These are phyloP conservation scores for Platycercus adscitus DNA, from an alignment of 2,113 vertebrate genomes.

Conservation along the genomic window DNA sequence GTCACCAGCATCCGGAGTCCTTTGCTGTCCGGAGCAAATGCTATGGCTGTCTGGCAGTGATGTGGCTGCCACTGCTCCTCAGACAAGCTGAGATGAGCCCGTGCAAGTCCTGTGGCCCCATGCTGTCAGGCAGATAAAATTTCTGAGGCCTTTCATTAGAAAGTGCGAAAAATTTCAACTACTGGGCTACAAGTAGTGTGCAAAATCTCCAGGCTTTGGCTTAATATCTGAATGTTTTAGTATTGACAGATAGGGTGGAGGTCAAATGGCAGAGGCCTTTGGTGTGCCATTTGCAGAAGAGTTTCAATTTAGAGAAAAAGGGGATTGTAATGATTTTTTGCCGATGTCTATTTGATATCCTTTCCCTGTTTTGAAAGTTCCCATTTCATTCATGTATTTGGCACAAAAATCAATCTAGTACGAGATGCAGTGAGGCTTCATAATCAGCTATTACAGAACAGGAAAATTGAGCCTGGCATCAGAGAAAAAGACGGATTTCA, in stretches of 20 bases:
- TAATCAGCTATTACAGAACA: background rate
- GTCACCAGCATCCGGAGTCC: fast-evolving
- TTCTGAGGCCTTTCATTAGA: background rate
- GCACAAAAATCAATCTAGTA: background rate
- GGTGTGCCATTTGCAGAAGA: background rate
- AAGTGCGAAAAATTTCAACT: background rate
- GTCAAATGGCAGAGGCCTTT: background rate
- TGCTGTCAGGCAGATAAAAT: background rate
- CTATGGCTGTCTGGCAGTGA: fast-evolving
- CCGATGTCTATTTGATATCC: background rate
- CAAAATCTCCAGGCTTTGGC: background rate
- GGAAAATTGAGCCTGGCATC: background rate
- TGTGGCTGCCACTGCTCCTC: background rate
- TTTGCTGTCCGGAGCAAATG: background rate
- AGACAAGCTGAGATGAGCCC: fast-evolving
- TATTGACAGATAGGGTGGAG: background rate
- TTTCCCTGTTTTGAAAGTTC: background rate
- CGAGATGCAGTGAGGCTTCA: background rate
- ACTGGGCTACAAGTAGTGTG: background rate
- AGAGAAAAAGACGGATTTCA: background rate
- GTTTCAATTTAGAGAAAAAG: conserved; percentile 20
- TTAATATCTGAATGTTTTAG: background rate
- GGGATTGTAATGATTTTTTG: background rate
- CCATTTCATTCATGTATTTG: background rate
- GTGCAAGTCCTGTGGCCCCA: fast-evolving